A percentile compares a stretch with the other conserved stretches of the same genome.
phyloP scores from a whole-genome alignment of 2,888 invertebrate species.

The Caenorhabditis sp. region DNA sequence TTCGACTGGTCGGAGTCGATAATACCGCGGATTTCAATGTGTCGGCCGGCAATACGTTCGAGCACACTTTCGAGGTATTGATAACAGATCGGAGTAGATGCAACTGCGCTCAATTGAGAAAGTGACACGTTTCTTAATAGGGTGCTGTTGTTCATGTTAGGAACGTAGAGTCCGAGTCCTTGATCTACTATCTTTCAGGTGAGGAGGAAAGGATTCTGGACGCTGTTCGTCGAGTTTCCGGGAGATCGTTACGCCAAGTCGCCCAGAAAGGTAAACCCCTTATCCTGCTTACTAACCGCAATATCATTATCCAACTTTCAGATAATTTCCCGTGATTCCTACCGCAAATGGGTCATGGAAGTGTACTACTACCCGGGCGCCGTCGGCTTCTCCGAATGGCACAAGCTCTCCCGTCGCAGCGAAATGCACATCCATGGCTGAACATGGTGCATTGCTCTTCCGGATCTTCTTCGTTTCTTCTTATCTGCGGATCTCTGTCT shows the following conservation, averaged over 20 bases:
- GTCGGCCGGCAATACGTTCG: slow-evolving; percentile 80
- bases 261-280: slow-evolving; percentile 74
- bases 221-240: slow-evolving; percentile 83
- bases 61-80: slow-evolving; percentile 80
- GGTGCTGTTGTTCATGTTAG: too few relatives aligned
- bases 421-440: slow-evolving; percentile 63
- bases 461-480: background rate
- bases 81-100: too few relatives aligned
- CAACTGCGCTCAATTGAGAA: too few relatives aligned
- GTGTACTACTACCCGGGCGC: slow-evolving; percentile 79
- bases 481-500: slow-evolving; percentile 48
- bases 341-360: slow-evolving; percentile 82
- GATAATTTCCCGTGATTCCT: slow-evolving; percentile 82
- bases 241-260: slow-evolving; percentile 81
- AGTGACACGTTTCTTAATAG: too few relatives aligned
- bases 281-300: background rate
- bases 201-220: slow-evolving; percentile 82
- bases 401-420: slow-evolving; percentile 67
- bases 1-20: slow-evolving; percentile 82
- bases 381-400: slow-evolving; percentile 77
- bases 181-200: slow-evolving; percentile 68
- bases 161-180: too few relatives aligned
- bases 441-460: background rate
- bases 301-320: slow-evolving; percentile 47
- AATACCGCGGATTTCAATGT: slow-evolving; percentile 82